Conservation (phyloP, 2,797 vertebrate genomes). For the Mustela erminea region DNA sequence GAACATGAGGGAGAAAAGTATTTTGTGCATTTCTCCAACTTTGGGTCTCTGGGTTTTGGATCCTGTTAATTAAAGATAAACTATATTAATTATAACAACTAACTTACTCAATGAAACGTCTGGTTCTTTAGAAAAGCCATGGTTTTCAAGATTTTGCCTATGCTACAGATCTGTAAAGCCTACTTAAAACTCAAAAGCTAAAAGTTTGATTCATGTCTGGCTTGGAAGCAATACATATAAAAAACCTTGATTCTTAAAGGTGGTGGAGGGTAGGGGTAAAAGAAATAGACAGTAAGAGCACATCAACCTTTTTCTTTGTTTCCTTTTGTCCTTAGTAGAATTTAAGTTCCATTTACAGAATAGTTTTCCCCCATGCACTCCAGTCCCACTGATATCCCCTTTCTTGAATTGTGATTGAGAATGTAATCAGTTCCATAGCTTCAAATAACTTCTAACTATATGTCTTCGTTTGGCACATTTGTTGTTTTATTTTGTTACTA, state of each 20-base stretch:
- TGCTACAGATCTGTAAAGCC: background rate
- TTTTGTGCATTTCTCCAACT: background rate
- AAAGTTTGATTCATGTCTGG: background rate
- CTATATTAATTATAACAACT: background rate
- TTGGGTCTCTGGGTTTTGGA: background rate
- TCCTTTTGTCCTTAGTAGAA: background rate
- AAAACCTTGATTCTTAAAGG: background rate
- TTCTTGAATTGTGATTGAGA: background rate
- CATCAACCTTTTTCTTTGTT: background rate
- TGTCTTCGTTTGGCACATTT: background rate
- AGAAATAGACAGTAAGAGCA: background rate
- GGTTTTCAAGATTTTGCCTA: background rate
- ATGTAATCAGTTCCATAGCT: background rate
- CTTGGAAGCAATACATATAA: background rate
- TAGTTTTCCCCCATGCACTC: too few species aligned
- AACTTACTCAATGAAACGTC: background rate
- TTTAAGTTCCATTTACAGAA: too few species aligned
- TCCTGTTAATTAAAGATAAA: slow-evolving; percentile 2
- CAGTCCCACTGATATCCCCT: background rate
- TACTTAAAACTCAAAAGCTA: background rate
- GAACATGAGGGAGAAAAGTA: background rate
- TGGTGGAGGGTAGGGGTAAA: background rate
- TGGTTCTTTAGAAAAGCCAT: background rate
- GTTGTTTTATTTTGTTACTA: background rate
- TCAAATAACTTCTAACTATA: background rate